Conservation (phyloP, 2,888 invertebrate species). For the Eilema depressum region DNA sequence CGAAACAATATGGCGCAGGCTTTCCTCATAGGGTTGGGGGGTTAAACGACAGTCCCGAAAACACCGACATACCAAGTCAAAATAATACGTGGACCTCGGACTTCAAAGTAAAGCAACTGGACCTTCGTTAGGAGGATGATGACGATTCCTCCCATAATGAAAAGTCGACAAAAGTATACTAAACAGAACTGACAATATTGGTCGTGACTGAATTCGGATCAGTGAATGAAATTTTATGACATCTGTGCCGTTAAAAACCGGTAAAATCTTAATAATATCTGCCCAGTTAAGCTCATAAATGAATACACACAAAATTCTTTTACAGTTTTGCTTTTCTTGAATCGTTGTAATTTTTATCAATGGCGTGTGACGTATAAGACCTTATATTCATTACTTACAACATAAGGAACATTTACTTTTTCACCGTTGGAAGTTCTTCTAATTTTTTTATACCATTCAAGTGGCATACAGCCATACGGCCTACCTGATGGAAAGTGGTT, state of each 20-base stretch:
- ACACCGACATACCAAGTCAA: no score
- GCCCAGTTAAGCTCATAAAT: conserved; percentile 13
- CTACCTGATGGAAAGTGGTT: no score
- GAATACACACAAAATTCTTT: conserved; percentile 2
- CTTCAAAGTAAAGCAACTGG: no score
- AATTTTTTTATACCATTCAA: no score
- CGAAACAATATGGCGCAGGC: no score
- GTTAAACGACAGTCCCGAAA: no score
- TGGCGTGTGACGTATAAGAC: conserved; percentile 4
- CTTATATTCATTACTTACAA: background rate
- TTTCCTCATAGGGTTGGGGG: no score
- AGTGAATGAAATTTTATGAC: conserved; percentile 41
- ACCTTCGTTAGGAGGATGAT: no score
- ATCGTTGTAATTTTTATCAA: conserved; percentile 3
- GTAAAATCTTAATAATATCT: conserved; percentile 7
- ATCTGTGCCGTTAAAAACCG: conserved; percentile 7
- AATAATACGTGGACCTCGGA: no score
- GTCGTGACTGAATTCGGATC: conserved; percentile 27
- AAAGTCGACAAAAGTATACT: background rate
- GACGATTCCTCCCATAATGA: background rate
- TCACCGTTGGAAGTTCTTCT: background rate
- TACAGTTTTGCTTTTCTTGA: background rate
- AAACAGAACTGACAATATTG: background rate
- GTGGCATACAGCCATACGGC: no score
- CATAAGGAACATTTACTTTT: background rate